Conservation (phyloP, 1,140 invertebrate species). For the Neelides sp. region DNA sequence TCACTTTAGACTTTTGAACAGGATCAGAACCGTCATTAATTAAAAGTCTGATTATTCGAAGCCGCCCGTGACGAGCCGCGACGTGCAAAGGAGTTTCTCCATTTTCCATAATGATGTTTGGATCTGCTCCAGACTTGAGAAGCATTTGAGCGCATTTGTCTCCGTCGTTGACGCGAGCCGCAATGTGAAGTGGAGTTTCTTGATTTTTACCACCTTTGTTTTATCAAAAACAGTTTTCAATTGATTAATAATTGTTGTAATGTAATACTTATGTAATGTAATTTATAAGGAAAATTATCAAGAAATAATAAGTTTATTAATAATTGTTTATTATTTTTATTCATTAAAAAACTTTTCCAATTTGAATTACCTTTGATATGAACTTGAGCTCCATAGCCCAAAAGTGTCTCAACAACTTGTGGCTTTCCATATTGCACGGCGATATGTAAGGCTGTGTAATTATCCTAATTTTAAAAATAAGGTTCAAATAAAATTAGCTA, state of each 20-base stretch:
- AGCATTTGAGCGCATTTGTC: constrained; percentile 95
- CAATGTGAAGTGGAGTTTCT: constrained; percentile 92
- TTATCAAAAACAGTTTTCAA: not conserved
- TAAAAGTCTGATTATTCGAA: constrained; percentile 68
- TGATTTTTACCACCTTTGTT: constrained; percentile 56
- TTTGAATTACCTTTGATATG: constrained; percentile 77
- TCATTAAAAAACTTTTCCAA: not conserved
- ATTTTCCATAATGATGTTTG: constrained; percentile 82
- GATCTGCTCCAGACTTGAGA: constrained; percentile 89
- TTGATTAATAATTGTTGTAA: not conserved
- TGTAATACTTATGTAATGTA: not conserved
- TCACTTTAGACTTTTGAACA: constrained; percentile 73
- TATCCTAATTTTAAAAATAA: constrained; percentile 54
- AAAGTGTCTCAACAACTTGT: constrained; percentile 84
- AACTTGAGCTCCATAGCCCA: constrained; percentile 93
- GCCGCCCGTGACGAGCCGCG: constrained; percentile 64
- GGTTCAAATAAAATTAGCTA: no score
- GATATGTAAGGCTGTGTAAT: constrained; percentile 95
- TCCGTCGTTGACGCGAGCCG: constrained; percentile 78
- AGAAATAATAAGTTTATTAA: not conserved
- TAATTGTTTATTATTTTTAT: not conserved
- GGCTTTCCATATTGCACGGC: constrained; percentile 95
- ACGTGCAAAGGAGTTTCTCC: constrained; percentile 71
- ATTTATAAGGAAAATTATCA: not conserved
- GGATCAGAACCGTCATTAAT: constrained; percentile 85